Evolutionary conservation across 2,888 invertebrate genomes (phyloP), one percentile per base, ranked within the genome.

Genomic region (Drosophila macrothrix): DNA sequence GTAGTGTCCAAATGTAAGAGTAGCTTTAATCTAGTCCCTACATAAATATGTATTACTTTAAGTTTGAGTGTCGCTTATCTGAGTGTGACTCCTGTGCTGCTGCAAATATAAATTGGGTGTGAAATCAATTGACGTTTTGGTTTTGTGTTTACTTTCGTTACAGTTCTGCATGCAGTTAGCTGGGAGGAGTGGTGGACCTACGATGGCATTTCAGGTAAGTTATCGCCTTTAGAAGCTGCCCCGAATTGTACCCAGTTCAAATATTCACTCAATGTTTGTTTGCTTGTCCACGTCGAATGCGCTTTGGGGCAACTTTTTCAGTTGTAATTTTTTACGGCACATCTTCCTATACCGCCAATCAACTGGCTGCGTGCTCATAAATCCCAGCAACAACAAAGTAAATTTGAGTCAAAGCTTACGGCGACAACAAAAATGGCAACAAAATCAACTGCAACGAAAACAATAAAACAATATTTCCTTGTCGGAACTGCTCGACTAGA

Each of bases 101-200:
- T 43, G 28, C 25, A 49, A 64, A 22, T 66, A 74, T 72, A 37
- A 73, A 74, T 64, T 73, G 43, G n/a, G 41, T 55, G 50, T 71
- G 53, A 72, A 72, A 58, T 39, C 75, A 65, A 74, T 69, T 60
- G 69, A 76, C 49, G 37, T 43, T 65, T 39, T 50, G 33, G 56
- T 29, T 33, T 28, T 50, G 12, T 61, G 22, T 37, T 29, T 58
- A 29, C 16, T 12, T 25, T 78, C 62, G n/a, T 90, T 89, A 65
- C 83, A 92, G 93, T 92, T 19, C 76, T 92, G 65, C 84, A 91
- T 73, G 92, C 92, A 84, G 92, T 93, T 92, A 97, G 97, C 94
- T 98, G 98, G 98, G 98, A 98, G 94, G 97, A 97, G 94, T 98
- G 98, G 98, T 98, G 98, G 98, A 98, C 97, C 88, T 98, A 98